Evolutionary conservation across 2,888 invertebrate genomes (phyloP).

Genomic region (Catonia carolina): DNA sequence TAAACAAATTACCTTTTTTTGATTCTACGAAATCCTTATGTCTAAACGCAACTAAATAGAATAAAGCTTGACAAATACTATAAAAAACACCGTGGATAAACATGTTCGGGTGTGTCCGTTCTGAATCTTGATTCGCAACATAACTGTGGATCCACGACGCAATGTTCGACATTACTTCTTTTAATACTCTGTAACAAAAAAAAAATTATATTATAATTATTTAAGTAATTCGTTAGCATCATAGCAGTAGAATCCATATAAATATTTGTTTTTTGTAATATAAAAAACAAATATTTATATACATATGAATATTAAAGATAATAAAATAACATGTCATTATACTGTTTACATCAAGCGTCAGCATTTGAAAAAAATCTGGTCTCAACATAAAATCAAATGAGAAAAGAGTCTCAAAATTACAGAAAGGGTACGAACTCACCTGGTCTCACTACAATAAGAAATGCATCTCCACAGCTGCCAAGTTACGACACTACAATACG

Average conservation of each 20-base stretch:
- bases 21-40: slow-evolving; percentile 72
- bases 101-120: slow-evolving; percentile 49
- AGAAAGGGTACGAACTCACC: too few relatives aligned
- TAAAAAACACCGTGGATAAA: slow-evolving; percentile 84
- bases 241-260: too few relatives aligned
- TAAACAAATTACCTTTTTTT: slow-evolving; percentile 72
- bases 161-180: slow-evolving; percentile 60
- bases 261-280: too few relatives aligned
- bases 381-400: too few relatives aligned
- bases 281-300: too few relatives aligned
- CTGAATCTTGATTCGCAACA: slow-evolving; percentile 58
- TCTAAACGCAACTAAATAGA: slow-evolving; percentile 87
- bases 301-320: not conserved
- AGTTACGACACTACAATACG: too few relatives aligned
- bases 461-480: too few relatives aligned
- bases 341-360: too few relatives aligned
- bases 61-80: slow-evolving; percentile 83
- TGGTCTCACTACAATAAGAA: too few relatives aligned
- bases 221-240: too few relatives aligned
- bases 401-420: too few relatives aligned
- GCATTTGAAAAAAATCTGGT: too few relatives aligned
- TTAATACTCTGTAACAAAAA: slow-evolving; percentile 51
- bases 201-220: slow-evolving; percentile 1
- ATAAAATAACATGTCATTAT: slow-evolving; percentile 6
- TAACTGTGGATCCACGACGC: slow-evolving; percentile 80